These are phyloP conservation scores for Urocolius indicus DNA, from an alignment of 2,113 vertebrate genomes.

Conservation along the genomic window DNA sequence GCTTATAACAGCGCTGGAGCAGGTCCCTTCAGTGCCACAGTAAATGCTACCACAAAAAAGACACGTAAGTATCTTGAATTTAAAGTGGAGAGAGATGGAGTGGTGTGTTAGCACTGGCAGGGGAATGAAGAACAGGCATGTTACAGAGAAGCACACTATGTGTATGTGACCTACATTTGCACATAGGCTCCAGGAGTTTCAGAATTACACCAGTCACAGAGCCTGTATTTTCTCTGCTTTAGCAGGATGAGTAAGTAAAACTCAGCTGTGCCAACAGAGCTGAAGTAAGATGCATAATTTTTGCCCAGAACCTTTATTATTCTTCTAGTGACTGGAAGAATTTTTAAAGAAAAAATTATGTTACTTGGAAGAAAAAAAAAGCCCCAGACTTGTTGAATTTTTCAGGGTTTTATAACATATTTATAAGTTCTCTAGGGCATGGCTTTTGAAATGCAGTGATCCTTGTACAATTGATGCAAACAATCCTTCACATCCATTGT, in stretches of 20 bases:
- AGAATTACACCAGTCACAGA: neutral
- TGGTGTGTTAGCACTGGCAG: neutral
- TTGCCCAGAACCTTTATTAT: neutral
- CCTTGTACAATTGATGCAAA: neutral
- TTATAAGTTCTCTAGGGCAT: conserved; percentile 6
- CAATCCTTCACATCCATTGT: neutral
- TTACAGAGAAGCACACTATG: neutral
- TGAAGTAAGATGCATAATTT: neutral
- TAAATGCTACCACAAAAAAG: conserved; percentile 94
- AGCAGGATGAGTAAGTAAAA: neutral
- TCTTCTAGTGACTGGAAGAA: neutral
- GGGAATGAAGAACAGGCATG: neutral
- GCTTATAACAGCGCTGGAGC: conserved; percentile 92
- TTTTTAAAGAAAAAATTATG: neutral
- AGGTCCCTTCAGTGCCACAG: conserved; percentile 87
- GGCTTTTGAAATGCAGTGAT: neutral
- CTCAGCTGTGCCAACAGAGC: rapidly evolving
- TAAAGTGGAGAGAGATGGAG: neutral
- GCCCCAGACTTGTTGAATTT: neutral
- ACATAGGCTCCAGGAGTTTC: neutral
- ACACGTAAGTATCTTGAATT: conserved; percentile 82
- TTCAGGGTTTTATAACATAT: conserved; percentile 18
- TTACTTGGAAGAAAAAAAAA: neutral
- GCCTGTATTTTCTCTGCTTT: neutral
- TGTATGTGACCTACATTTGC: neutral